Evolutionary conservation across 1,140 invertebrate species (phyloP), one percentile per base, ranked within the genome.

Genomic region (Cyrtorhinus lividipennis): DNA sequence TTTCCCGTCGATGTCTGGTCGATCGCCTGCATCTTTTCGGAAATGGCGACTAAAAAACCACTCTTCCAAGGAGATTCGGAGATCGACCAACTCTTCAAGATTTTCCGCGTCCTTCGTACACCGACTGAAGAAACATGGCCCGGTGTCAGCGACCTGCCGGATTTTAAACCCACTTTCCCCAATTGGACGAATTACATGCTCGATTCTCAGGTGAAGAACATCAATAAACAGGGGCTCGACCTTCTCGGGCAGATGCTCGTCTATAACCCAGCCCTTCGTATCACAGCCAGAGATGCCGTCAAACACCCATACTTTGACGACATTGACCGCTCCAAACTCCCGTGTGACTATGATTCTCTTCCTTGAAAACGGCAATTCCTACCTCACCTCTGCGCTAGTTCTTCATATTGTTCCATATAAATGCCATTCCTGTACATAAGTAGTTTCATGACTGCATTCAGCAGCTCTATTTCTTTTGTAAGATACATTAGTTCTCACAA

Each of bases 1-100:
- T 95, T 90, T 65, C 89, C 92, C 0, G 86, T 98, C 58, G 95
- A 98, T 73, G 85, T 98, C 59, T 99, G 95, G 96, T 95, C 92
- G 12, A 83, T 98, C 69, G 95, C 93, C 20, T 94, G 91, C 73
- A 97, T 97, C 68, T 95, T 97, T 77, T 88, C 92, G 1, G 94
- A 97, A 79, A 92, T 97, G 88, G 83, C 87, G 0, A 92, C 88
- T 3, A 89, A 86, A 66, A 86, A 86, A 68, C 92, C 93, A 26
- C 72, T 97, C 2, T 96, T 96, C 72, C 91, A 95, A 73, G 93
- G 93, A 38, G 93, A 97, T 72, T 95, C 92, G 5, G 93, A 96
- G 77, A 96, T 95, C 68, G 93, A 97, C 76, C 92, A 97, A 70
- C 76, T 96, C 0, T 97, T 95, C 72, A 80, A 90, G 67, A 95